Evolutionary conservation across 2,797 vertebrate genomes (phyloP), one percentile per base, ranked within the genome.

Genomic region (Cynopterus sphinx): DNA sequence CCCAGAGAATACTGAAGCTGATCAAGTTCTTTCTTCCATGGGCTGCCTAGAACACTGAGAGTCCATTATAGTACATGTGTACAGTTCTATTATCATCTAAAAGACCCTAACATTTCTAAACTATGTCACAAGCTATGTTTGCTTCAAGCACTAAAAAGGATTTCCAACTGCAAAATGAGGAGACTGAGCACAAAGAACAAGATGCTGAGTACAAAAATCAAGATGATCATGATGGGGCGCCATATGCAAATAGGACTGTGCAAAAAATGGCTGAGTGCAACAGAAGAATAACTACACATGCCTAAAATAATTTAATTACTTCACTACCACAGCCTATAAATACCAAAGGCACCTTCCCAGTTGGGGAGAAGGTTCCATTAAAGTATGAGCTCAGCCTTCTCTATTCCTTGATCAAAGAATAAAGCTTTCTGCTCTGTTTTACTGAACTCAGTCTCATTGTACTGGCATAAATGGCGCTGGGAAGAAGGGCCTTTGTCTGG

Each of bases 21-120:
- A 28, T 46, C 13, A 0, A 9, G 8, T 31, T 36, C 55, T 57
- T 12, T 46, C 59, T 70, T 13, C 41, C 15, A 3, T 0, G 4
- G 65, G 28, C n/a, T 31, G 36, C 41, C 67, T 41, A 22, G 51
- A 55, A 55, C 33, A n/a, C 9, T 26, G 9, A 63, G 13, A 83
- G n/a, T 15, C 13, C 19, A 8, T 2, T 31, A 9, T 5, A 9
- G 6, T 9, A 8, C 13, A 12, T 4, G 16, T 41, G 17, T 28
- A 26, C 41, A 68, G 19, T 21, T 49, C 74, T 24, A 22, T 28
- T 61, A 5, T 43, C 78, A 61, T 31, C 28, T 10, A n/a, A 61
- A 79, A 81, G 26, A 81, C 57, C 10, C 17, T 61, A 31, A 61
- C 3, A 0, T 61, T 61, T 61, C 78, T 79, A 28, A 81, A n/a